phyloP scores from a whole-genome alignment of 2,888 invertebrate species.

The Phlogophora meticulosa region DNA sequence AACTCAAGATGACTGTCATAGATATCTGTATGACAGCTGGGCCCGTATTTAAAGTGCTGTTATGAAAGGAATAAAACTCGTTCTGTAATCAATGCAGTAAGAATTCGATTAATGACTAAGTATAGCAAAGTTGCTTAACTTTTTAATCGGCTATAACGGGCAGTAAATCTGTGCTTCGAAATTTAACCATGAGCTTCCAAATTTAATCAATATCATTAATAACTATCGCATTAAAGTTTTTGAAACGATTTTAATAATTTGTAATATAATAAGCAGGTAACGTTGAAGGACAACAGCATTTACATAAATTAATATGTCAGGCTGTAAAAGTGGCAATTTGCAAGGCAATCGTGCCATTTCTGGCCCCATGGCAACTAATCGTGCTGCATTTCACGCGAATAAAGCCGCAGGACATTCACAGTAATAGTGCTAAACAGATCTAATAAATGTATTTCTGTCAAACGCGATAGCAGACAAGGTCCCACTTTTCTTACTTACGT shows the following conservation, averaged over 20 bases:
- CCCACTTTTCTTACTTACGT: slow-evolving; percentile 59
- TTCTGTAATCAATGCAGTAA: slow-evolving; percentile 24
- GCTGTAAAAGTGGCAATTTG: slow-evolving; percentile 45
- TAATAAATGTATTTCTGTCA: slow-evolving; percentile 71
- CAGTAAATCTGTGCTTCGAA: slow-evolving; percentile 9
- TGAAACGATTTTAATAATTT: slow-evolving; percentile 34
- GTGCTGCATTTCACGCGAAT: slow-evolving; percentile 33
- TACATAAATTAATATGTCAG: slow-evolving; percentile 43
- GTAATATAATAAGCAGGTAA: slow-evolving; percentile 21
- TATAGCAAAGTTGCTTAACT: slow-evolving; percentile 33
- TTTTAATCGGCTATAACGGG: slow-evolving; percentile 6
- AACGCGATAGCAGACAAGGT: slow-evolving; percentile 54
- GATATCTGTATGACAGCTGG: slow-evolving; percentile 37
- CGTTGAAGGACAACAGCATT: slow-evolving; percentile 45
- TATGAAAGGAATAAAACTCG: slow-evolving; percentile 20
- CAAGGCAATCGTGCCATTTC: slow-evolving; percentile 44
- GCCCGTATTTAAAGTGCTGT: slow-evolving; percentile 13
- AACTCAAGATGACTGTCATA: slow-evolving; percentile 22
- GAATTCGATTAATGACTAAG: slow-evolving; percentile 17
- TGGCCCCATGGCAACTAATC: slow-evolving; percentile 9
- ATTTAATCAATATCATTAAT: slow-evolving; percentile 35
- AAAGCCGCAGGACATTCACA: slow-evolving; percentile 29
- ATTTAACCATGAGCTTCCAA: slow-evolving; percentile 23
- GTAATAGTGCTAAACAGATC: slow-evolving; percentile 57
- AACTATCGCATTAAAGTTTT: slow-evolving; percentile 14